A percentile compares a stretch with the other conserved stretches of the same genome.
phyloP scores from a whole-genome alignment of 2,797 vertebrate genomes.

The Sylvia borin region DNA sequence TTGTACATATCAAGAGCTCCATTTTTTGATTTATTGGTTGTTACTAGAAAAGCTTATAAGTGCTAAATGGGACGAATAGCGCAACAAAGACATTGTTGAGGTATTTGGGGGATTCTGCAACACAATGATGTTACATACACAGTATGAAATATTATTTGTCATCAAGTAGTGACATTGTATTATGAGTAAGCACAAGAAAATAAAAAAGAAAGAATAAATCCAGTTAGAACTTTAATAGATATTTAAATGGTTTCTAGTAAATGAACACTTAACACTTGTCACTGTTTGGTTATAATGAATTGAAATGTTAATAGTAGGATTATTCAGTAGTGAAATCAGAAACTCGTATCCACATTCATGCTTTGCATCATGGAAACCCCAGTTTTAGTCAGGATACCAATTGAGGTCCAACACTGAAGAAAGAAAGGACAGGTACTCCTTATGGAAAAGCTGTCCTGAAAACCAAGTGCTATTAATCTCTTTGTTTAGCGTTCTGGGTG shows the following conservation, averaged over 20 bases:
- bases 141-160: slow-evolving; percentile 70
- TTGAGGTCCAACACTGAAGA: background rate
- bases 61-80: slow-evolving; percentile 51
- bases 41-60: slow-evolving; percentile 51
- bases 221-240: slow-evolving; percentile 58
- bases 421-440: background rate
- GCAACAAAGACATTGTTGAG: slow-evolving; percentile 56
- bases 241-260: slow-evolving; percentile 34
- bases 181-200: slow-evolving; percentile 46
- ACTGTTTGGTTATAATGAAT: slow-evolving; percentile 43
- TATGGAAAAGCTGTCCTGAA: background rate
- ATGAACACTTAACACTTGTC: slow-evolving; percentile 25
- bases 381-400: slow-evolving; percentile 4
- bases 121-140: slow-evolving; percentile 54
- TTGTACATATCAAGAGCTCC: slow-evolving; percentile 48
- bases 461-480: background rate
- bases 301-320: slow-evolving; percentile 44
- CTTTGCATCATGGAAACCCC: slow-evolving; percentile 3
- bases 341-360: slow-evolving; percentile 39
- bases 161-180: slow-evolving; percentile 57
- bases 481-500: slow-evolving; percentile 1
- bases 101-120: slow-evolving; percentile 59
- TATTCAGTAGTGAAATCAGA: slow-evolving; percentile 54
- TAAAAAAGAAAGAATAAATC: slow-evolving; percentile 45
- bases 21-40: slow-evolving; percentile 38